Conservation (phyloP, 1,140 invertebrate species). For the Rhopalosiphum maidis region DNA sequence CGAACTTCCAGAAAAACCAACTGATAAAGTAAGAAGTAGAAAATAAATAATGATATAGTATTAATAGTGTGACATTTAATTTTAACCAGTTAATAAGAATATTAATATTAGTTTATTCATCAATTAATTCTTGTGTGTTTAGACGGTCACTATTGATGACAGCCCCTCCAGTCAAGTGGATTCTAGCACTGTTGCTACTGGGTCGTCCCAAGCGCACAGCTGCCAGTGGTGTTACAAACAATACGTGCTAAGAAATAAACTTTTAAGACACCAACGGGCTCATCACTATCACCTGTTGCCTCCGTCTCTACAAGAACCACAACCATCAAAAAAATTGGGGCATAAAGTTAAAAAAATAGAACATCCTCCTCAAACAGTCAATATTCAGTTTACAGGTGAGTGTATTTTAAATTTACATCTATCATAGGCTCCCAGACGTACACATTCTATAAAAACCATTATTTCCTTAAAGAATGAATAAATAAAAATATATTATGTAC, state of each 20-base stretch:
- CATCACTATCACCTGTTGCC: conserved; percentile 69
- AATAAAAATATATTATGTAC: too few relatives aligned
- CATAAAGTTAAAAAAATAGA: conserved; percentile 4
- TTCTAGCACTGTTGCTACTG: conserved; percentile 61
- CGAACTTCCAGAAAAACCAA: conserved; percentile 24
- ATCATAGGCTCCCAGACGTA: too few relatives aligned
- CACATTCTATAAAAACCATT: too few relatives aligned
- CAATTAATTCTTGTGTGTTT: background rate
- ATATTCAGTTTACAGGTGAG: conserved; percentile 49
- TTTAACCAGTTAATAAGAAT: background rate
- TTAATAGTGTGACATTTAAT: background rate
- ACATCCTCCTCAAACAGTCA: conserved; percentile 21
- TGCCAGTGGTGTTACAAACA: conserved; percentile 86
- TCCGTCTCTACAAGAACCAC: conserved; percentile 22
- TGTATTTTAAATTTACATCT: background rate
- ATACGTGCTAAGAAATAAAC: conserved; percentile 82
- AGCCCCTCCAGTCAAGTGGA: background rate
- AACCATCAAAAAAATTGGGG: conserved; percentile 26
- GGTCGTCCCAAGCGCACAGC: conserved; percentile 75
- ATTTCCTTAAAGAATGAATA: too few relatives aligned
- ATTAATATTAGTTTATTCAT: background rate
- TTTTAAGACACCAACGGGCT: conserved; percentile 81
- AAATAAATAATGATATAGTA: background rate
- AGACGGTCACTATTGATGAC: conserved; percentile 33
- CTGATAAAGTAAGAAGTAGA: conserved; percentile 64